Evolutionary conservation across 1,140 invertebrate genomes (phyloP), one percentile per base, ranked within the genome.

Genomic region (Drosophila malerkotliana): DNA sequence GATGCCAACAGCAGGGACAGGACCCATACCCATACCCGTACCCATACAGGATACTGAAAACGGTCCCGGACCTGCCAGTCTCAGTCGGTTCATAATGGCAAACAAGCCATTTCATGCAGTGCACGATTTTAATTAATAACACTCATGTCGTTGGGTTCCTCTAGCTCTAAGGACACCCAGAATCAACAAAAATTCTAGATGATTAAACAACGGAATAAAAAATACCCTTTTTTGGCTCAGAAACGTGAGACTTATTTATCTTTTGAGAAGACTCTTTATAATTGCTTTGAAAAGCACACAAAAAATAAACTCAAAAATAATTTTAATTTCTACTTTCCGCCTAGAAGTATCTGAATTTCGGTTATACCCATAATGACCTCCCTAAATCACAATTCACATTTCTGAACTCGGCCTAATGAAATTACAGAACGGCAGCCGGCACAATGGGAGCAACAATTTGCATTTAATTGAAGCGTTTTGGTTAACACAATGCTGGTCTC

Each of bases 91-190:
- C 26, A 18, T 41, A 18, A 41, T 48, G 51, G 64, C 69, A 83
- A 82, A 74, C 79, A 81, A 87, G 69, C 79, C 67, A 62, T 83
- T 83, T 90, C 63, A 90, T 90, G 77, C 87, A 75, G 66, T 76
- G 82, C 87, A 90, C 87, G 87, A 90, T 87, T 90, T 90, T 90
- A 90, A 90, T 90, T 90, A 90, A 90, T 90, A 90, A 78, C 79
- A 78, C 81, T 88, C 79, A 77, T 79, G 78, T 71, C 34, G 34
- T 37, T n/a, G 34, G 34, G 34, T 37, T 37, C 3, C 34, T 37
- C 34, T n/a, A 3, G 34, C 34, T 37, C 34, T 37, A 37, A 37
- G 34, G 34, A 37, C 34, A 37, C 34, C 3, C 34, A 12, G 12
- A 12, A 37, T 5, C 26, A 37, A 37, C 34, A 37, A 37, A 37